Percentiles rank a stretch among this genome's conserved stretches.
These are phyloP conservation scores for Cephus spinipes DNA, from an alignment of 2,888 invertebrate genomes.

Conservation along the genomic window DNA sequence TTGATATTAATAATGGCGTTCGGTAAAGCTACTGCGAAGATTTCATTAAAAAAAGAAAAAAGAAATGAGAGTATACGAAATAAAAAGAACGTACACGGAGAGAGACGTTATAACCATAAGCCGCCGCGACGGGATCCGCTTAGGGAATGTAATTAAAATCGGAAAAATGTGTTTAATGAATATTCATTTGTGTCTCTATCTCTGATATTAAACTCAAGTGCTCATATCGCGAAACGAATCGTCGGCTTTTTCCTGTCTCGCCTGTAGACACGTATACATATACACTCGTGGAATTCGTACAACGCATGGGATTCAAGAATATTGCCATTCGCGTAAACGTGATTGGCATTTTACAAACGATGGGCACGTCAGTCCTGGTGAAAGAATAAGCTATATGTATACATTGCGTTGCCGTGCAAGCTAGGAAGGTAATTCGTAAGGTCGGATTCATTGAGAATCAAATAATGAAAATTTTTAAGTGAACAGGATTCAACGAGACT, in stretches of 20 bases:
- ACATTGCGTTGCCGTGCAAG: background rate
- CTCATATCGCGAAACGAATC: background rate
- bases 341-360: background rate
- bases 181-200: slow-evolving; percentile 45
- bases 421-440: background rate
- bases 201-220: slow-evolving; percentile 13
- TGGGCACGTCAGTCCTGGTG: background rate
- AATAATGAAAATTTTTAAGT: background rate
- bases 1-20: slow-evolving; percentile 62
- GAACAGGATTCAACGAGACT: background rate
- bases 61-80: slow-evolving; percentile 18
- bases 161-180: slow-evolving; percentile 64
- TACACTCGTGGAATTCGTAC: background rate
- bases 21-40: slow-evolving; percentile 47
- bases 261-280: background rate
- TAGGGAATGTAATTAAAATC: slow-evolving; percentile 65
- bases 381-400: background rate
- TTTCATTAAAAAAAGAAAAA: slow-evolving; percentile 56
- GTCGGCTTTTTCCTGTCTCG: background rate
- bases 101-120: slow-evolving; percentile 45
- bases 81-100: slow-evolving; percentile 21
- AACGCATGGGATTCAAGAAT: background rate
- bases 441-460: background rate
- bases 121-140: slow-evolving; percentile 56
- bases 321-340: background rate